A percentile compares a stretch with the other conserved stretches of the same genome.
These are phyloP conservation scores for Scelioninae gen. 2 DNA, from an alignment of 2,888 invertebrate species.

Conservation along the genomic window DNA sequence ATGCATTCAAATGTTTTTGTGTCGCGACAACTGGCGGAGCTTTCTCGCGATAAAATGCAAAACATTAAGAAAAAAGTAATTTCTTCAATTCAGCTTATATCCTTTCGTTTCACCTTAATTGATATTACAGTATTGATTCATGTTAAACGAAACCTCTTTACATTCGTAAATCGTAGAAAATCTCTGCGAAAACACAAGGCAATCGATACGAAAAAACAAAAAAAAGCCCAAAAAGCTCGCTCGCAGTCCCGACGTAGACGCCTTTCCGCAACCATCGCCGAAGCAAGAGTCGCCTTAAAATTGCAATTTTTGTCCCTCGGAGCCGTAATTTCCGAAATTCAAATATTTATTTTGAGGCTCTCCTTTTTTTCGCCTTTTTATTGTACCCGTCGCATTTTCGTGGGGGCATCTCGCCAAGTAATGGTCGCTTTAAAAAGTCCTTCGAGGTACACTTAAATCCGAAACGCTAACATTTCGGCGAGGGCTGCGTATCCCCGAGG, in stretches of 20 bases:
- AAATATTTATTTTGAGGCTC: constrained; percentile 24
- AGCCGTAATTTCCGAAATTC: neutral
- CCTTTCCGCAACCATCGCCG: no score
- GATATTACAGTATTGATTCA: constrained; percentile 2
- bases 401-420: constrained; percentile 28
- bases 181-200: no score
- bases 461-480: no score
- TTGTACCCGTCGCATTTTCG: constrained; percentile 29
- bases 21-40: constrained; percentile 38
- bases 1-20: constrained; percentile 54
- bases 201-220: no score
- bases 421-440: constrained; percentile 27
- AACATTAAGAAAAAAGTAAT: constrained; percentile 32
- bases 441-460: constrained; percentile 26
- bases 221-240: no score
- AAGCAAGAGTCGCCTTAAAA: neutral
- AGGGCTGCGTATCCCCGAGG: constrained; percentile 15
- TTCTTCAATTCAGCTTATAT: constrained; percentile 22
- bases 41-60: constrained; percentile 28
- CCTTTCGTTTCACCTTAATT: constrained; percentile 16
- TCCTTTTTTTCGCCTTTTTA: constrained; percentile 24
- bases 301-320: no score
- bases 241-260: no score
- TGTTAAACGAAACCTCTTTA: constrained; percentile 1
- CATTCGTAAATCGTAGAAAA: neutral